Evolutionary conservation across 2,888 invertebrate genomes (phyloP).

Genomic region (Sminthurides aquaticus): DNA sequence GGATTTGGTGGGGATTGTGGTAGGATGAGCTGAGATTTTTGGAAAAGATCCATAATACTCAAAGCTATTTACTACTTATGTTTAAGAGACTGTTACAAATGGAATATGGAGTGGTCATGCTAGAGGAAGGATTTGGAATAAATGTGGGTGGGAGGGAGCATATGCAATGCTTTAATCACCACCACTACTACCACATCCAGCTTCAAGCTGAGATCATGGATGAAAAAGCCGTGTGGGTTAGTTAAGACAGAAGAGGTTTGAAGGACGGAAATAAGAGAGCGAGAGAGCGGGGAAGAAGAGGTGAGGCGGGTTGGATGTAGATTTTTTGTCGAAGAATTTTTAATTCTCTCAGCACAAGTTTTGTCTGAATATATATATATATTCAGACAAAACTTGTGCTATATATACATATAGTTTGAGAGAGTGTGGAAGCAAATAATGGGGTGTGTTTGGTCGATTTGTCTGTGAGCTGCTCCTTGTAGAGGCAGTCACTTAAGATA

Average conservation of each 20-base stretch:
- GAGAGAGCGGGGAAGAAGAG: too few relatives aligned
- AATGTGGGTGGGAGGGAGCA: conserved; percentile 4
- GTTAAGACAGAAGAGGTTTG: too few relatives aligned
- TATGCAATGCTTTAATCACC: conserved; percentile 31
- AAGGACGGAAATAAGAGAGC: too few relatives aligned
- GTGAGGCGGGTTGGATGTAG: background rate
- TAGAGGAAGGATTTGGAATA: background rate
- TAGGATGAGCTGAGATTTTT: too few relatives aligned
- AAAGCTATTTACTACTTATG: background rate
- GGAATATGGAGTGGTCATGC: too few relatives aligned
- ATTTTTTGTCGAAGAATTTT: background rate
- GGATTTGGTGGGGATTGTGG: too few relatives aligned
- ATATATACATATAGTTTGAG: too few relatives aligned
- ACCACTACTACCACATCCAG: conserved; percentile 27
- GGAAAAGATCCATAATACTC: too few relatives aligned
- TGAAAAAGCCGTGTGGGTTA: too few relatives aligned
- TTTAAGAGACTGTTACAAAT: background rate
- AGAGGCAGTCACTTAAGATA: conserved; percentile 13
- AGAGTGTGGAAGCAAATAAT: background rate
- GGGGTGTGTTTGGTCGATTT: background rate
- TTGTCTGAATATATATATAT: too few relatives aligned
- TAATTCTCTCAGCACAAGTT: background rate
- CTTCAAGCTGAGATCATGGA: too few relatives aligned
- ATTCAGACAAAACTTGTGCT: too few relatives aligned
- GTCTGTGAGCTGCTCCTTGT: background rate